Evolutionary conservation across 2,797 vertebrate genomes (phyloP).

Genomic region (Orestias chungarensis): DNA sequence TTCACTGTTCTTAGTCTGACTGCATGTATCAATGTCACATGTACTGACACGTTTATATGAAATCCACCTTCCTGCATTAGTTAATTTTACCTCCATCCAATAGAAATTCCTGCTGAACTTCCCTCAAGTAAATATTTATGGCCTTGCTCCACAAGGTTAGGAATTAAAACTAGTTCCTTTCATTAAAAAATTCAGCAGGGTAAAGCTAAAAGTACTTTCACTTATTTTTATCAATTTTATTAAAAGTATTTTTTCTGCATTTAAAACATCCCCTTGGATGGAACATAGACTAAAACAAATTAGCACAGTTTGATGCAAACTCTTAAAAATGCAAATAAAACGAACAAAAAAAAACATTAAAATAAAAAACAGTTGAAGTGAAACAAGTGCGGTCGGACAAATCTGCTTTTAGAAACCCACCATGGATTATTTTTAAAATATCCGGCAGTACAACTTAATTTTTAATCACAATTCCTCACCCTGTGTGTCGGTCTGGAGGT

Average conservation of each 20-base stretch:
- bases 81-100: neutral
- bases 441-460: neutral
- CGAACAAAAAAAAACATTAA: neutral
- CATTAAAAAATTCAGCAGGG: too few species aligned
- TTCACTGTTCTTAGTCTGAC: neutral
- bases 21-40: neutral
- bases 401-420: neutral
- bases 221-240: neutral
- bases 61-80: neutral
- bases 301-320: neutral
- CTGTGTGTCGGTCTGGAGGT: slow-evolving; percentile 92
- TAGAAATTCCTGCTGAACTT: neutral
- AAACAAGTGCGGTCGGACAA: neutral
- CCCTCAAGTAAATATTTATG: neutral
- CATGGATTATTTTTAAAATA: neutral
- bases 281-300: neutral
- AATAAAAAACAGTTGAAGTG: neutral
- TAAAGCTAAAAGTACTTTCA: neutral
- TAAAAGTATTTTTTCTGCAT: neutral
- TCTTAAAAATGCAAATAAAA: neutral
- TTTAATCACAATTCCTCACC: slow-evolving; percentile 74
- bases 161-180: too few species aligned
- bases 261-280: neutral
- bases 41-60: neutral
- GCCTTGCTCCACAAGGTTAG: neutral